phyloP scores from a whole-genome alignment of 2,797 vertebrate species.

The Rousettus madagascariensis region DNA sequence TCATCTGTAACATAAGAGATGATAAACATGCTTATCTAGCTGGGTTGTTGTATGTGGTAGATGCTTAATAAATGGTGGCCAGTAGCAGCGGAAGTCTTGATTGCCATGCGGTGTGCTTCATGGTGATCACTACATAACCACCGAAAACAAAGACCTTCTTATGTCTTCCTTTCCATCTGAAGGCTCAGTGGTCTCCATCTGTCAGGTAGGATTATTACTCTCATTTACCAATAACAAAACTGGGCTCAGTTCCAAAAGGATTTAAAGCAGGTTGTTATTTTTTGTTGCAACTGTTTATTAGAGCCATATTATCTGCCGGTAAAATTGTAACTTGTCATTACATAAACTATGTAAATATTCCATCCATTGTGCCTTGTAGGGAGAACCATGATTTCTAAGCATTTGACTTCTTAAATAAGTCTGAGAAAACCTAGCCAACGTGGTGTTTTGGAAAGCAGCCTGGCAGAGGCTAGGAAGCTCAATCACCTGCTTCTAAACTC shows the following conservation, averaged over 20 bases:
- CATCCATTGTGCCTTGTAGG: background rate
- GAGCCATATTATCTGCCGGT: background rate
- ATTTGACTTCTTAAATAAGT: background rate
- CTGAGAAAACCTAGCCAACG: background rate
- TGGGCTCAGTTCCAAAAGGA: background rate
- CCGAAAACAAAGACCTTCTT: background rate
- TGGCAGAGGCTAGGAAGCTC: background rate
- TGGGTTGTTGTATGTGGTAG: background rate
- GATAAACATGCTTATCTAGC: background rate
- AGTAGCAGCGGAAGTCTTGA: background rate
- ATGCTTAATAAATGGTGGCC: background rate
- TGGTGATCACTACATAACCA: rapidly evolving
- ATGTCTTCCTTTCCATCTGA: background rate
- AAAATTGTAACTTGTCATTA: background rate
- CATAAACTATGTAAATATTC: background rate
- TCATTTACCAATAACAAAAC: background rate
- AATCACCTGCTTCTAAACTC: background rate
- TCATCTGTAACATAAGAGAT: background rate
- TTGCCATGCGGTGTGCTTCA: too few relatives aligned
- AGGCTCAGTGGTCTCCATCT: background rate
- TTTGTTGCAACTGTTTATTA: background rate
- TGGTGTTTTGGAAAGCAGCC: background rate
- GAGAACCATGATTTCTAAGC: background rate
- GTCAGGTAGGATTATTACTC: background rate
- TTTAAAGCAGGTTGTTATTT: background rate